Percentiles rank a stretch among this genome's conserved stretches.
Conservation (phyloP, 1,140 invertebrate genomes). For the Polyergus mexicanus region DNA sequence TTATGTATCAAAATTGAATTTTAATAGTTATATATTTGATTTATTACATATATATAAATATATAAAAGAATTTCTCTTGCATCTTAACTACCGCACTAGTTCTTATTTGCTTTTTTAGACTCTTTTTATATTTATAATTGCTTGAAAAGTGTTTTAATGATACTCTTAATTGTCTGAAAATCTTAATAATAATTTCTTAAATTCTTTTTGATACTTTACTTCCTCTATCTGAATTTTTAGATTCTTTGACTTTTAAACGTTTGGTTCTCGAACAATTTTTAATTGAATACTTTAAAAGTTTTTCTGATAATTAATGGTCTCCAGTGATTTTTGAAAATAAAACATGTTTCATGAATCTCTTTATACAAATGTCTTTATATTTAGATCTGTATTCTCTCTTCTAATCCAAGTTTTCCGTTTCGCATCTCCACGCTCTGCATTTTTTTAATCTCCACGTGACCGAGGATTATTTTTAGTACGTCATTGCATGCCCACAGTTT, state of each 20-base stretch:
- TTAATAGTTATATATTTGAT: too few species aligned
- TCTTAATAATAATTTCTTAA: too few species aligned
- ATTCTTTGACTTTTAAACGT: neutral
- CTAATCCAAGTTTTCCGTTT: neutral
- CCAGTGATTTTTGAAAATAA: neutral
- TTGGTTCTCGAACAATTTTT: neutral
- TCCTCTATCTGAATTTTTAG: neutral
- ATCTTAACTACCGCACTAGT: too few species aligned
- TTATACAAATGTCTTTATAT: neutral
- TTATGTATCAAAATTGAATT: too few species aligned
- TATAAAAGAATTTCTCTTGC: too few species aligned
- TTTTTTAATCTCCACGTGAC: constrained; percentile 73
- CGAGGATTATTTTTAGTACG: constrained; percentile 80
- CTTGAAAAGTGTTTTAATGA: too few species aligned
- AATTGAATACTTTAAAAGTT: neutral
- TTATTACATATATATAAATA: too few species aligned
- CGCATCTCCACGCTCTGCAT: constrained; percentile 79
- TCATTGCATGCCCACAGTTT: constrained; percentile 73
- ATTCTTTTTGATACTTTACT: neutral
- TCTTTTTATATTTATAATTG: too few species aligned
- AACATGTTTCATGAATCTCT: too few species aligned
- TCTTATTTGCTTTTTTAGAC: too few species aligned
- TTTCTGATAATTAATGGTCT: neutral
- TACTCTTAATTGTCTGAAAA: too few species aligned
- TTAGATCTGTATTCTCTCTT: neutral